Conservation (phyloP, 2,113 vertebrate genomes). For the Chrysochloris asiatica region DNA sequence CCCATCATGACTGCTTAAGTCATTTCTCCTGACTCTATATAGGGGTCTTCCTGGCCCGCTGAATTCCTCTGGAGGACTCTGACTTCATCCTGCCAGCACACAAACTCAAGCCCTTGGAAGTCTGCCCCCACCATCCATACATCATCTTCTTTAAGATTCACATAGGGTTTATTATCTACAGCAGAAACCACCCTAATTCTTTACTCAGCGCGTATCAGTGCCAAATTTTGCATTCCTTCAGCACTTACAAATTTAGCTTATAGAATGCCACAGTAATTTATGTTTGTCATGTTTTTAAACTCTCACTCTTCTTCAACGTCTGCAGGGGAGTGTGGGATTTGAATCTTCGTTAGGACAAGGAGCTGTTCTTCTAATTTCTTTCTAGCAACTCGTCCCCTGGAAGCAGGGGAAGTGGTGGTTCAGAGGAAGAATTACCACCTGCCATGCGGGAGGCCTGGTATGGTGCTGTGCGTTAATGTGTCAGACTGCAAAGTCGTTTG, state of each 20-base stretch:
- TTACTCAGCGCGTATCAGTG: background rate
- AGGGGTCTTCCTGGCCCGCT: background rate
- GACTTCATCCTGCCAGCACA: background rate
- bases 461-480: no score
- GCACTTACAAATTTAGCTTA: background rate
- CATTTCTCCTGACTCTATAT: background rate
- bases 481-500: no score
- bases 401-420: background rate
- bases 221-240: background rate
- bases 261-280: background rate
- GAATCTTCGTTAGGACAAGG: background rate
- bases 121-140: background rate
- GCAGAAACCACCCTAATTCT: background rate
- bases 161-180: background rate
- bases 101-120: background rate
- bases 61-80: background rate
- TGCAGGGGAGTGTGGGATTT: fast-evolving
- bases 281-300: background rate
- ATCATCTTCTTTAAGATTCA: background rate
- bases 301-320: background rate
- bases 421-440: background rate
- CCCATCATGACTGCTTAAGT: no score
- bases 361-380: background rate
- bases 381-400: background rate
- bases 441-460: no score